Evolutionary conservation across 2,888 invertebrate genomes (phyloP), one percentile per base, ranked within the genome.

Genomic region (Hybos culiciformis): DNA sequence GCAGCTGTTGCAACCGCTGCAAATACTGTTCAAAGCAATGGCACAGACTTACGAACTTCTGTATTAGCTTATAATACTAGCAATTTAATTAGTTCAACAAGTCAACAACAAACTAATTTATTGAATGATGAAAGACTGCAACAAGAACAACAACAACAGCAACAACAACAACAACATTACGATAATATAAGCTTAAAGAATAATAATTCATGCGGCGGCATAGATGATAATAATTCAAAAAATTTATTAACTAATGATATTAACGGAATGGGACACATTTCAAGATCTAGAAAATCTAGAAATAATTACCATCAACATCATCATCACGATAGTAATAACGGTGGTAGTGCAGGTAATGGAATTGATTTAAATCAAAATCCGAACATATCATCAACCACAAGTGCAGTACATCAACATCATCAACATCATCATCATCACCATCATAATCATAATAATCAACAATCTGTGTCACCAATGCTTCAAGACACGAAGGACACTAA

Each of bases 1-100:
- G 56, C 62, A 18, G 56, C 62, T 3, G 4, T 84, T 85, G 3
- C 85, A 85, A 3, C 86, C 85, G 57, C 84, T 84, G 19, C 26
- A n/a, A n/a, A 15, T 12, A 37, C 26, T 15, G 36, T 34, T 26
- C 15, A 32, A 40, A 19, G 18, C n/a, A 12, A 15, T 26, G 36
- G 47, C 17, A 47, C 46, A 11, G 64, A 65, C 50, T 42, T 65
- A 36, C 55, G 64, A 37, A 56, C 55, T 39, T 65, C 64, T 2
- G 65, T 63, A 17, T 51, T 65, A 14, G 58, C 62, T 39, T 66
- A 66, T 31, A 46, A 46, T 20, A 21, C 36, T 14, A 36, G 21
- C 21, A 36, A 36, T 36, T n/a, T 36, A 14, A 36, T 36, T 14
- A n/a, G 20, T 24, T 15, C 17, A 24, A 23, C 23, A 15, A 15